phyloP scores from a whole-genome alignment of 1,140 invertebrate genomes.

The Melitaea cinxia region DNA sequence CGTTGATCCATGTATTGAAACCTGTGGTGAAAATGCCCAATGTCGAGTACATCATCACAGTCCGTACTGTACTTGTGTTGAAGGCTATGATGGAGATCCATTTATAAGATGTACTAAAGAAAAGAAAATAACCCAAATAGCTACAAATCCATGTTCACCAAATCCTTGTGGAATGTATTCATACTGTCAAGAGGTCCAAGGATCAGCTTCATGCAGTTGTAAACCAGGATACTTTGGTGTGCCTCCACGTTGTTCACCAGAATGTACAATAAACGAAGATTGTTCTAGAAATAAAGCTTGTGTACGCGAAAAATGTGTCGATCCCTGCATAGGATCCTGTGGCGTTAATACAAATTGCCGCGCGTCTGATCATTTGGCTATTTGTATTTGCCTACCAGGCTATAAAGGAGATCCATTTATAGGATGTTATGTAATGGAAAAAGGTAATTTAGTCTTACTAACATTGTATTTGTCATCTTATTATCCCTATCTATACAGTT shows the following conservation, averaged over 20 bases:
- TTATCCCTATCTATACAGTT: no score
- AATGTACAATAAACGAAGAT: conserved; percentile 87
- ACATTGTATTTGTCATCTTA: conserved; percentile 1
- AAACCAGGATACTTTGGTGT: conserved; percentile 82
- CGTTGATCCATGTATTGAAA: conserved; percentile 86
- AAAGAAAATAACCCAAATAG: conserved; percentile 58
- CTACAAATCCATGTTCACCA: conserved; percentile 82
- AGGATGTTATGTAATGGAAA: conserved; percentile 82
- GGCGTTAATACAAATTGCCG: conserved; percentile 83
- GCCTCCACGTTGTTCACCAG: conserved; percentile 85
- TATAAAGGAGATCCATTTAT: conserved; percentile 86
- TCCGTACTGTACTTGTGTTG: conserved; percentile 85
- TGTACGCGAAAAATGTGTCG: conserved; percentile 85
- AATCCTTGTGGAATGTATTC: conserved; percentile 85
- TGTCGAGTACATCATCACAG: conserved; percentile 86
- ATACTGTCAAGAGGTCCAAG: conserved; percentile 82
- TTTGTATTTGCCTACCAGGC: conserved; percentile 83
- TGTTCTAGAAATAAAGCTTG: conserved; percentile 85
- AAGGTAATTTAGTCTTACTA: conserved; percentile 78
- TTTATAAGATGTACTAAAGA: conserved; percentile 82
- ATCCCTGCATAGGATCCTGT: conserved; percentile 87
- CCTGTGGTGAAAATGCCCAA: conserved; percentile 88
- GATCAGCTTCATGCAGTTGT: conserved; percentile 84
- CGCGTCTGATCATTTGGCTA: conserved; percentile 85
- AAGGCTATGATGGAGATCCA: conserved; percentile 84